Base-by-base conservation (phyloP, 2,797 vertebrate genomes). In the Amphiprion clarkii region DNA sequence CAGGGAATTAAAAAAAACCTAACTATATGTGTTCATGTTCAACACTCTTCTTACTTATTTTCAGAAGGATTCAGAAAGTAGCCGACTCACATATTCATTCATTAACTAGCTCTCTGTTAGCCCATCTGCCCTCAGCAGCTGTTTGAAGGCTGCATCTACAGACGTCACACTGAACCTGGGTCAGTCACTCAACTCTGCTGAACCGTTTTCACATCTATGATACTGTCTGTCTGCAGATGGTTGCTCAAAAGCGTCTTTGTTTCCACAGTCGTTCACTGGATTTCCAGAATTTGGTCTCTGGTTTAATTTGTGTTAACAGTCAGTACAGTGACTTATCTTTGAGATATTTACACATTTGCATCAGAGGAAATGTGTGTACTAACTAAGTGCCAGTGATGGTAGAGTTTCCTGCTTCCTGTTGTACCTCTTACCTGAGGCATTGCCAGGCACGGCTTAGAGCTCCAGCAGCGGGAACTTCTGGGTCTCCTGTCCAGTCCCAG, bases 401-500 rank as follows among this genome's bases (percentile, higher is more conserved):
- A 29, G 19, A 31, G 16, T 21, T 46, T 4, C 27, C 33, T 11
- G 40, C 19, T 17, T 36, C 17, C 40, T 27, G n/a, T 40, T 2
- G 6, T 39, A 33, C 55, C 8, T 78, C 91, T 94, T 95, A 99
- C 98, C 97, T 97, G 98, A 98, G 98, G 98, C 98, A 99, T 99
- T 93, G 97, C 97, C 96, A 96, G 95, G 94, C 95, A 96, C 95
- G 95, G 95, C 94, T 96, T 90, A 87, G 88, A 91, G 90, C 94
- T 96, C 93, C 95, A 94, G 93, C 87, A 92, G 86, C 84, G 93
- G 94, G 95, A 97, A 96, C 93, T 95, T 95, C 92, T 95, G 94
- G 92, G 95, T 88, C 94, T 95, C 90, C 94, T 94, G 71, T 95
- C 91, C 79, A 89, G 94, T 94, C 94, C 95, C 95, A 93, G 95